A percentile compares a stretch with the other conserved stretches of the same genome.
Conservation (phyloP, 2,797 vertebrate genomes). For the Cuniculus paca region DNA sequence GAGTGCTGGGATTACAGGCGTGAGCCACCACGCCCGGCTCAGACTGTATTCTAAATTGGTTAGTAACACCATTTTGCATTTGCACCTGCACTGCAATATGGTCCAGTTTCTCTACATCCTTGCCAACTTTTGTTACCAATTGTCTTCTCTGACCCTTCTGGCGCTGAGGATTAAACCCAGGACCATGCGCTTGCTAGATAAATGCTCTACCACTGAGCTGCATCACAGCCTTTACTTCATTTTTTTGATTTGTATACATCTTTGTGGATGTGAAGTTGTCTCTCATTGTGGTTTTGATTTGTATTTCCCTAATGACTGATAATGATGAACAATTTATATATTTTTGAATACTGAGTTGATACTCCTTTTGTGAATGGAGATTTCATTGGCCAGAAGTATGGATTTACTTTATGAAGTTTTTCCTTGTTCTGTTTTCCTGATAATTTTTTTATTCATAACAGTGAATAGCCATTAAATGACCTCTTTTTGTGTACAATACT, state of each 20-base stretch:
- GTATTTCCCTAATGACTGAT: slow-evolving; percentile 47
- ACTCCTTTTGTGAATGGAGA: slow-evolving; percentile 37
- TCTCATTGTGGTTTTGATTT: slow-evolving; percentile 51
- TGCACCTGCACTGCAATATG: not conserved
- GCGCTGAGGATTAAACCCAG: too few relatives aligned
- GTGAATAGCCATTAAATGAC: slow-evolving; percentile 31
- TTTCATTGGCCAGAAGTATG: slow-evolving; percentile 19
- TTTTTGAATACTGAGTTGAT: slow-evolving; percentile 57
- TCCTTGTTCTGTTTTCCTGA: slow-evolving; percentile 33
- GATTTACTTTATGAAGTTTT: slow-evolving; percentile 42
- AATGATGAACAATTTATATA: not conserved
- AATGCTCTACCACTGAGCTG: not conserved
- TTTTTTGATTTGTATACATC: slow-evolving; percentile 50
- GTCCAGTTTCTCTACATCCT: not conserved
- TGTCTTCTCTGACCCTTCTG: not conserved
- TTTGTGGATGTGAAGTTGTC: slow-evolving; percentile 11
- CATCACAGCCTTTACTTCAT: not conserved
- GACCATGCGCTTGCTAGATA: not conserved
- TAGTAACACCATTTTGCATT: not conserved
- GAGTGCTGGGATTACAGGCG: too few relatives aligned
- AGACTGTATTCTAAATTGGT: not conserved
- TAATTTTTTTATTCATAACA: slow-evolving; percentile 29
- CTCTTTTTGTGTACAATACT: not conserved
- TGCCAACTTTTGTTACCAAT: not conserved
- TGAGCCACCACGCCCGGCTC: too few relatives aligned